Evolutionary conservation across 2,113 vertebrate species (phyloP), one percentile per base, ranked within the genome.

Genomic region (Cebidichthys violaceus): DNA sequence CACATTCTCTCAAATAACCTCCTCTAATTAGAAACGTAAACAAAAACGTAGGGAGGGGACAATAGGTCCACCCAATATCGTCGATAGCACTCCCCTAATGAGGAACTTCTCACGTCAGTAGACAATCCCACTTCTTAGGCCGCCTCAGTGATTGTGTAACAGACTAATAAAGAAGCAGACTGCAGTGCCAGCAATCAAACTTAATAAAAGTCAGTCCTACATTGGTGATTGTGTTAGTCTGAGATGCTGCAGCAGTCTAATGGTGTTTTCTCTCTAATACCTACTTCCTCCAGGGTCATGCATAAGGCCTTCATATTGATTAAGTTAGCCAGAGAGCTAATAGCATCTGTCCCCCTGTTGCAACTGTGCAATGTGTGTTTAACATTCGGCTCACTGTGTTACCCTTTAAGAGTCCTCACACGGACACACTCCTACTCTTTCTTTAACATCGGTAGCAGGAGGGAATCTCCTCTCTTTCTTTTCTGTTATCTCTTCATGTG

Each of bases 261-360:
- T 91, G 82, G 86, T 61, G 86, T 91, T 93, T 92, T 87, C 89
- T 77, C 84, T 77, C 79, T 86, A 90, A 90, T 89, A 88, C 86
- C 86, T 81, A 82, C 92, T 91, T 94, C 92, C 90, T 92, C 74
- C 77, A 72, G 77, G 77, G 59, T 83, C 90, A 87, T 90, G 78
- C 85, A 52, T 77, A 90, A 89, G 78, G 62, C 72, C 89, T 77
- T 89, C 85, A 89, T 70, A 80, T 69, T 88, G 87, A 93, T 95
- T 90, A 37, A 84, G 91, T 95, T 92, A 93, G 90, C 75, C 4
- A 11, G 18, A 79, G 70, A 85, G 81, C 84, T 92, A 93, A 92
- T 90, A 87, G 80, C 88, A 91, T 90, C 88, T 83, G 45, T 81
- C 35, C 73, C 87, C 86, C 84, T 90, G 81, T 90, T 86, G 47